Evolutionary conservation across 37 sponge, comb jelly and placozoan genomes (phyloP).

Genomic region (Ianthella basta): DNA sequence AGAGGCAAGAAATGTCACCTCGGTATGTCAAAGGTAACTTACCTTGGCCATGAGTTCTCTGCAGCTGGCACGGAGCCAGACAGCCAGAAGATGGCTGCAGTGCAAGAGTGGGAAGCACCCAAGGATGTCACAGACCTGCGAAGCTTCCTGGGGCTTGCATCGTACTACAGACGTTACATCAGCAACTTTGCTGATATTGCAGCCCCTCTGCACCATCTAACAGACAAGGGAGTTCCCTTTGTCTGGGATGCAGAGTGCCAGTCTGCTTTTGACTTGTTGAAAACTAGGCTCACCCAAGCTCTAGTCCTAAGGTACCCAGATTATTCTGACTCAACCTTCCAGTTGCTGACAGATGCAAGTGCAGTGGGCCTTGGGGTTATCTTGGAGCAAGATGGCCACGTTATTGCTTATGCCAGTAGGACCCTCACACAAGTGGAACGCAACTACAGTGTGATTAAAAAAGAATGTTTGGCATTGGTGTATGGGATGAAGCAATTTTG

Average conservation of each 20-base stretch:
- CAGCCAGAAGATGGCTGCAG: too few species aligned
- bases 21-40: too few species aligned
- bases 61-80: too few species aligned
- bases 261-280: background rate
- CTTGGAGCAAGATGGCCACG: background rate
- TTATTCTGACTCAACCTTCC: background rate
- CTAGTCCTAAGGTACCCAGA: constrained; percentile 2
- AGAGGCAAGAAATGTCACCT: too few species aligned
- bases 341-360: constrained; percentile 2
- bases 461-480: background rate
- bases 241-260: background rate
- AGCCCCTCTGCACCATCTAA: background rate
- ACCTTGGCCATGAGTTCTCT: too few species aligned
- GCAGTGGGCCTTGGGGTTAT: constrained; percentile 11
- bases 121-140: too few species aligned
- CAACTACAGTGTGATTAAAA: background rate
- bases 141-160: too few species aligned
- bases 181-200: too few species aligned
- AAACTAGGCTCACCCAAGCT: background rate
- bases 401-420: constrained; percentile 20
- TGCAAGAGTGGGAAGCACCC: too few species aligned
- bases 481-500: background rate
- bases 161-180: too few species aligned
- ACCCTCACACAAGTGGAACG: background rate
- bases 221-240: background rate